Percentiles rank a stretch among this genome's conserved stretches.
Conservation (phyloP, 37 sponge, comb jelly and placozoan genomes). For the Eunapius fragilis region DNA sequence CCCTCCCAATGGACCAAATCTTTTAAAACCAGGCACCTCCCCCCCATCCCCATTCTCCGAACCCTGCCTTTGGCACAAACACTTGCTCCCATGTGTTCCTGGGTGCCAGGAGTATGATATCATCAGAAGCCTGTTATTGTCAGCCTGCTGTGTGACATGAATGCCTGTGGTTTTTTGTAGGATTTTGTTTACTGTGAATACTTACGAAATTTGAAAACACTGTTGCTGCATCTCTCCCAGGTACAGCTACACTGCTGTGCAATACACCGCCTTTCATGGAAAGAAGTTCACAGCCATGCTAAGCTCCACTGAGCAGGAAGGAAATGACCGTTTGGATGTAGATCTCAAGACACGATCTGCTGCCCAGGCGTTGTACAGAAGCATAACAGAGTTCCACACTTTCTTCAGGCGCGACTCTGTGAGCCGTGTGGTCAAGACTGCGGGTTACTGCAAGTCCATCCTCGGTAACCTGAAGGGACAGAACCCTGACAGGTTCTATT, state of each 20-base stretch:
- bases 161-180: not conserved
- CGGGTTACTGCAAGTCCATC: slow-evolving; percentile 72
- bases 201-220: not conserved
- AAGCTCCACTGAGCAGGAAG: not conserved
- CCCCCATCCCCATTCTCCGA: too few relatives aligned
- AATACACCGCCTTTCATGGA: slow-evolving; percentile 76
- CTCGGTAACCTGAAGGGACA: slow-evolving; percentile 65
- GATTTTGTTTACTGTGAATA: not conserved
- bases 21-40: too few relatives aligned
- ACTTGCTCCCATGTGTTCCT: too few relatives aligned
- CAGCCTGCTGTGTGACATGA: not conserved
- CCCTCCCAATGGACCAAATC: too few relatives aligned
- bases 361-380: slow-evolving; percentile 73
- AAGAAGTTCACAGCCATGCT: slow-evolving; percentile 71
- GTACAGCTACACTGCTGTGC: slow-evolving; percentile 55
- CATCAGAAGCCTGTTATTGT: not conserved
- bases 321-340: slow-evolving; percentile 22
- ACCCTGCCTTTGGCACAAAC: too few relatives aligned
- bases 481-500: slow-evolving; percentile 70
- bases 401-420: slow-evolving; percentile 77
- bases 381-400: slow-evolving; percentile 83
- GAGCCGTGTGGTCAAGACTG: slow-evolving; percentile 60
- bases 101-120: not conserved
- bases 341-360: slow-evolving; percentile 58
- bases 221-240: slow-evolving; percentile 29